Percentiles rank a stretch among this genome's conserved stretches.
phyloP scores from a whole-genome alignment of 2,113 vertebrate species.

The Aptenodytes patagonicus region DNA sequence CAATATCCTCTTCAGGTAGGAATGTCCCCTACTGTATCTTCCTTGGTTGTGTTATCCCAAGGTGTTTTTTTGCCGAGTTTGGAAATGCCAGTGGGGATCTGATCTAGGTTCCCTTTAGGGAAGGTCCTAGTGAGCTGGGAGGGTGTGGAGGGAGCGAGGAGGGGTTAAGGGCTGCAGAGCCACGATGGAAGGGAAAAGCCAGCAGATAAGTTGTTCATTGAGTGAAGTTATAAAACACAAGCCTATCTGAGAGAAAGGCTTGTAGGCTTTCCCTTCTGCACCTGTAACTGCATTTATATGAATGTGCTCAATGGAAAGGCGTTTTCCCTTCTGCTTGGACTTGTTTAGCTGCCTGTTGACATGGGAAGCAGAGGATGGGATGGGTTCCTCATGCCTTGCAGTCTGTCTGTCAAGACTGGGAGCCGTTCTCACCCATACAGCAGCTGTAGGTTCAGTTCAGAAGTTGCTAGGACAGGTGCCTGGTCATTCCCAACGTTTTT shows the following conservation, averaged over 20 bases:
- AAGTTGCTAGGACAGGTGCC: background rate
- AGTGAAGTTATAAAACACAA: background rate
- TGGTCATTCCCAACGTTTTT: background rate
- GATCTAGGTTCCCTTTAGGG: background rate
- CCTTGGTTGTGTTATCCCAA: background rate
- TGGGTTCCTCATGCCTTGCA: background rate
- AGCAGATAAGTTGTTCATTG: background rate
- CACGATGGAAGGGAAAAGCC: rapidly evolving
- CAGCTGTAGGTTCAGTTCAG: background rate
- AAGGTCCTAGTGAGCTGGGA: background rate
- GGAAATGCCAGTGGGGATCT: background rate
- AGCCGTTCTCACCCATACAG: background rate
- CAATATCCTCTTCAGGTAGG: slow-evolving; percentile 89
- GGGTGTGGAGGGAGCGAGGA: background rate
- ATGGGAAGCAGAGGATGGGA: background rate
- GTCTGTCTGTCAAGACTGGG: background rate
- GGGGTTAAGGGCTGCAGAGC: background rate
- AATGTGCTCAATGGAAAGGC: background rate
- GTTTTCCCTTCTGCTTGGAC: background rate
- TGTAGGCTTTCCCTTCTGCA: background rate
- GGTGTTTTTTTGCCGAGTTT: background rate
- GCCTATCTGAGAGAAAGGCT: background rate
- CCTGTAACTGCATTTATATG: background rate
- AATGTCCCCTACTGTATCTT: background rate
- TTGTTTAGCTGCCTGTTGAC: background rate